A percentile compares a stretch with the other conserved stretches of the same genome.
Evolutionary conservation across 2,888 invertebrate species (phyloP).

Genomic region (Alentia gelatinosa): DNA sequence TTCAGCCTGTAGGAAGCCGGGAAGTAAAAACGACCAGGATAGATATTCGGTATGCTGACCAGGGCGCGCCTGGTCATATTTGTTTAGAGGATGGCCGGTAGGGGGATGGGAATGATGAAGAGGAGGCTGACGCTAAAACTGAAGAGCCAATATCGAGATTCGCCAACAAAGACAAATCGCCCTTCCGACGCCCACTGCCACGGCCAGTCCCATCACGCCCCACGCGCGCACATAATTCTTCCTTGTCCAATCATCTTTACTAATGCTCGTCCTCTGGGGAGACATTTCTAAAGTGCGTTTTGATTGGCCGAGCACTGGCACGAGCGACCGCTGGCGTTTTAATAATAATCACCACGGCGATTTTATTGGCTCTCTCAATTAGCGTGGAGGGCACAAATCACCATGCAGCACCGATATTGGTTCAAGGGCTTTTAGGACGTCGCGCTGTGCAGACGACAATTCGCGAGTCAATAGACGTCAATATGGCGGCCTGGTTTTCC

Average conservation of each 20-base stretch:
- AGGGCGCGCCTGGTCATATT: not conserved
- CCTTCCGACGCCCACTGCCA: not conserved
- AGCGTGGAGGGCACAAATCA: slow-evolving; percentile 39
- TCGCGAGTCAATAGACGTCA: not conserved
- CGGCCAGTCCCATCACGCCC: slow-evolving; percentile 2
- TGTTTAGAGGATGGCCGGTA: not conserved
- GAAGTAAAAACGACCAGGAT: not conserved
- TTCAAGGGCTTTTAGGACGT: slow-evolving; percentile 16
- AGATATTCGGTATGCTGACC: not conserved
- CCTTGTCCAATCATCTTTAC: slow-evolving; percentile 44
- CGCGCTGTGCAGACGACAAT: not conserved
- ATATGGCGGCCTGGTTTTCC: slow-evolving; percentile 15
- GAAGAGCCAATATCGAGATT: slow-evolving; percentile 51
- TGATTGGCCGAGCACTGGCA: slow-evolving; percentile 36
- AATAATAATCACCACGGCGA: slow-evolving; percentile 30
- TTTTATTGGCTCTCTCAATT: slow-evolving; percentile 51
- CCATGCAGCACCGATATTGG: slow-evolving; percentile 33
- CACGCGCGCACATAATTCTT: slow-evolving; percentile 31
- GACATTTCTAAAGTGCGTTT: slow-evolving; percentile 51
- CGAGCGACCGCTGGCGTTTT: slow-evolving; percentile 45
- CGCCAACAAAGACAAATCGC: slow-evolving; percentile 41
- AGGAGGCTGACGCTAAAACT: not conserved
- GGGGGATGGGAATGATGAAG: slow-evolving; percentile 24
- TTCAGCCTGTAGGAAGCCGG: too few species aligned
- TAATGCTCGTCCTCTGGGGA: slow-evolving; percentile 50